Conservation (phyloP, 2,113 vertebrate species). For the Tympanuchus pallidicinctus region DNA sequence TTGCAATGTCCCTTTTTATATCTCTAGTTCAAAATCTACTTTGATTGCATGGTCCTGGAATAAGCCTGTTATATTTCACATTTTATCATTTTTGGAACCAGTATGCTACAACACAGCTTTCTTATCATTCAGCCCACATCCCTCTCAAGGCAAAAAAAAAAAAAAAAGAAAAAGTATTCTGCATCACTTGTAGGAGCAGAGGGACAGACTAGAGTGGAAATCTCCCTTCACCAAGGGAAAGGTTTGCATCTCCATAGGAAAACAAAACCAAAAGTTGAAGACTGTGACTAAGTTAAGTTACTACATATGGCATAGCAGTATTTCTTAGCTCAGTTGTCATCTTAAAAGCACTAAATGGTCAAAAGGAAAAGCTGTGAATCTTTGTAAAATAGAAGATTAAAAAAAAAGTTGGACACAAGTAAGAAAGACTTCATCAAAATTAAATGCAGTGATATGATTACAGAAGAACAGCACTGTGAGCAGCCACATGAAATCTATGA, state of each 20-base stretch:
- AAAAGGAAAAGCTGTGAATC: background rate
- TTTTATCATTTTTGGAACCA: slow-evolving; percentile 66
- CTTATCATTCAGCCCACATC: slow-evolving; percentile 25
- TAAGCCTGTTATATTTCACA: slow-evolving; percentile 59
- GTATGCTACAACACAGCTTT: background rate
- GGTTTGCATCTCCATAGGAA: slow-evolving; percentile 6
- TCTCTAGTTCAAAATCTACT: slow-evolving; percentile 59
- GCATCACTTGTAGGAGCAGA: slow-evolving; percentile 39
- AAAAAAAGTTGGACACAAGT: background rate
- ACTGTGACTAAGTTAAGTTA: background rate
- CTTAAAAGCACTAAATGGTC: background rate
- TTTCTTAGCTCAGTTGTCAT: background rate
- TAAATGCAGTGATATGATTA: background rate
- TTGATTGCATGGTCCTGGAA: slow-evolving; percentile 52
- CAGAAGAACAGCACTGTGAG: background rate
- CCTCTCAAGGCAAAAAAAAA: slow-evolving; percentile 22
- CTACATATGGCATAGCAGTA: background rate
- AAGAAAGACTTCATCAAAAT: background rate
- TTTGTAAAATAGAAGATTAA: background rate
- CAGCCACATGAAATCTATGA: background rate
- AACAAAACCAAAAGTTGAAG: background rate
- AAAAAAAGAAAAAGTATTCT: slow-evolving; percentile 19
- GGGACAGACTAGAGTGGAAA: slow-evolving; percentile 32
- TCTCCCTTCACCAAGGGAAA: slow-evolving; percentile 15
- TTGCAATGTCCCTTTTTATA: slow-evolving; percentile 61